A percentile compares a stretch with the other conserved stretches of the same genome.
These are phyloP conservation scores for Ophthalmolycus amberensis DNA, from an alignment of 2,113 vertebrate genomes.

Conservation along the genomic window DNA sequence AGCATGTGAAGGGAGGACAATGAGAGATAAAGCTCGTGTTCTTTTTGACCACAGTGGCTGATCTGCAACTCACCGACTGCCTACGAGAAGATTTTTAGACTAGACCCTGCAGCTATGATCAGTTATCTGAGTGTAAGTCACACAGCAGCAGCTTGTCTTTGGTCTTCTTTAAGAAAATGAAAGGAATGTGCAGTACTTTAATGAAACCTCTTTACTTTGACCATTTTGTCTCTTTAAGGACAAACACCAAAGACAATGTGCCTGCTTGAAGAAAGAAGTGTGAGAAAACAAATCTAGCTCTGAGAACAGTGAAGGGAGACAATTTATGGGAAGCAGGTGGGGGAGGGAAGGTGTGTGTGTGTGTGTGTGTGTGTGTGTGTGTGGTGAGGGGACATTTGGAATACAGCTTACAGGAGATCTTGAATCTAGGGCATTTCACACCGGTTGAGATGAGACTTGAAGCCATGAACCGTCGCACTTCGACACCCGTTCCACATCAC, in stretches of 20 bases:
- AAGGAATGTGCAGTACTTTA: not conserved
- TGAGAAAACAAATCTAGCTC: not conserved
- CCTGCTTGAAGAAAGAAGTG: not conserved
- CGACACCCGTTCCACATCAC: not conserved
- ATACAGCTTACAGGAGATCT: slow-evolving; percentile 23
- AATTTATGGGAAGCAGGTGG: slow-evolving; percentile 23
- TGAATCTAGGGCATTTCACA: slow-evolving; percentile 4
- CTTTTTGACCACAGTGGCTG: not conserved
- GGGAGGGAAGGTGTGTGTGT: slow-evolving; percentile 25
- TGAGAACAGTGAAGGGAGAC: not conserved
- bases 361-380: slow-evolving; percentile 19
- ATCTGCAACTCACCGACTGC: not conserved
- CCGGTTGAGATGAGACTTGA: not conserved
- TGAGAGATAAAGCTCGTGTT: not conserved
- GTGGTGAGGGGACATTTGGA: not conserved
- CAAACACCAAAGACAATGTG: not conserved
- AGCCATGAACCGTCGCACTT: not conserved
- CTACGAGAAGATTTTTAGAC: not conserved
- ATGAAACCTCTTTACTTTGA: not conserved
- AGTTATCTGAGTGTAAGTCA: not conserved
- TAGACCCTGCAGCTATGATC: too few relatives aligned
- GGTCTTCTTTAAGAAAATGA: not conserved
- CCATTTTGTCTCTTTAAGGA: not conserved
- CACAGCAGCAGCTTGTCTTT: not conserved
- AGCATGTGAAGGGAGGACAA: slow-evolving; percentile 2